A percentile compares a stretch with the other conserved stretches of the same genome.
Conservation (phyloP, 2,888 invertebrate species). For the Napeogenes inachia region DNA sequence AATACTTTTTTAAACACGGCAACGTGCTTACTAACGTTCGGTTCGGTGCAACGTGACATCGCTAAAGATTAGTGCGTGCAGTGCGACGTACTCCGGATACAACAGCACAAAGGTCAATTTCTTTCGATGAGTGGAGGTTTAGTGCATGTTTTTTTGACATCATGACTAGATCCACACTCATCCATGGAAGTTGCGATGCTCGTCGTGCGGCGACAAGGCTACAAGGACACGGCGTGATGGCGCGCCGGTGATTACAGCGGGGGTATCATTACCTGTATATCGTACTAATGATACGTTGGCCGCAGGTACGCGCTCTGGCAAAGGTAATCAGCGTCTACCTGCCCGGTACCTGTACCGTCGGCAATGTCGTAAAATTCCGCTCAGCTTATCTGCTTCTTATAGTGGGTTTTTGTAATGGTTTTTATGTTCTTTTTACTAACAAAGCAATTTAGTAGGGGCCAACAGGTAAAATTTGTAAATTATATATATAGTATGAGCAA, state of each 20-base stretch:
- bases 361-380: slow-evolving; percentile 64
- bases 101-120: slow-evolving; percentile 67
- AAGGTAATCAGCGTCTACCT: slow-evolving; percentile 60
- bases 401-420: slow-evolving; percentile 56
- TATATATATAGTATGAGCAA: slow-evolving; percentile 15
- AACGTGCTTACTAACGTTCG: slow-evolving; percentile 64
- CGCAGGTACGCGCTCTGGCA: slow-evolving; percentile 56
- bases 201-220: slow-evolving; percentile 52
- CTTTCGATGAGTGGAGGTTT: slow-evolving; percentile 86
- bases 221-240: slow-evolving; percentile 44
- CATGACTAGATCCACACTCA: slow-evolving; percentile 90
- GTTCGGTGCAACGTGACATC: slow-evolving; percentile 72
- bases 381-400: slow-evolving; percentile 52
- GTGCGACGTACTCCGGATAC: slow-evolving; percentile 56
- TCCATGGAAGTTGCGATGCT: slow-evolving; percentile 81
- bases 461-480: slow-evolving; percentile 21
- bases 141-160: slow-evolving; percentile 80
- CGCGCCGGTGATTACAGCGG: slow-evolving; percentile 53
- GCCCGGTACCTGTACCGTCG: slow-evolving; percentile 47
- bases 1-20: slow-evolving; percentile 54
- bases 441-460: slow-evolving; percentile 21
- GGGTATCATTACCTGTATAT: slow-evolving; percentile 60
- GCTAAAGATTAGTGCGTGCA: slow-evolving; percentile 70
- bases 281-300: slow-evolving; percentile 67
- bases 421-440: slow-evolving; percentile 25